phyloP scores from a whole-genome alignment of 1,140 invertebrate genomes.

The Drosophila kanapiae region DNA sequence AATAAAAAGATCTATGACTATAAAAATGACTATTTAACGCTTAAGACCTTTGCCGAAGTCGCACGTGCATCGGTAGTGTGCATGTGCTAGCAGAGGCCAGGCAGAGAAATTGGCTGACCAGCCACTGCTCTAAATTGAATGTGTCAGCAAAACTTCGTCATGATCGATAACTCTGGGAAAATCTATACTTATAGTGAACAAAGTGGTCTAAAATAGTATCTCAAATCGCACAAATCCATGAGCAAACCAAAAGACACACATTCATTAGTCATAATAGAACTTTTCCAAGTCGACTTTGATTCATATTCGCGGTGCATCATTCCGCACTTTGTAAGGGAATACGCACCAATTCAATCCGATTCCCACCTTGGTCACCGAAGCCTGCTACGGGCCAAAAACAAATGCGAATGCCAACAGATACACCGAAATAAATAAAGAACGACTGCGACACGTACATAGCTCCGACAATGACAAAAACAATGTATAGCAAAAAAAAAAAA shows the following conservation, averaged over 20 bases:
- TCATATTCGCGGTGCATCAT: constrained; percentile 31
- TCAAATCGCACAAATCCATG: not conserved
- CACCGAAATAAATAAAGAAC: constrained; percentile 48
- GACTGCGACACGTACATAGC: constrained; percentile 60
- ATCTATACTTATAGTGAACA: not conserved
- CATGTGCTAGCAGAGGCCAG: too few relatives aligned
- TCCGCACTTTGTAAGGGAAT: constrained; percentile 37
- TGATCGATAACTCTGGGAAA: not conserved
- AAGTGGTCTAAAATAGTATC: too few relatives aligned
- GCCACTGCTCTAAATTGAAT: too few relatives aligned
- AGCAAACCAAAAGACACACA: not conserved
- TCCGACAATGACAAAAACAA: constrained; percentile 29
- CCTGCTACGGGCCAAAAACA: constrained; percentile 26
- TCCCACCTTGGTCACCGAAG: constrained; percentile 53
- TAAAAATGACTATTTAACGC: too few relatives aligned
- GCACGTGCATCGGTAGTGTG: too few relatives aligned
- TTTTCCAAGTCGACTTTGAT: not conserved
- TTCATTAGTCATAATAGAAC: constrained; percentile 7
- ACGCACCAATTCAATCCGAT: constrained; percentile 18
- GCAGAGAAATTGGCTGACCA: too few relatives aligned
- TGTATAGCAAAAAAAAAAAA: constrained; percentile 17
- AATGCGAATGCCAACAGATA: constrained; percentile 30
- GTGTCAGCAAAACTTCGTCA: too few relatives aligned
- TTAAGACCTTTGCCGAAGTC: too few relatives aligned
- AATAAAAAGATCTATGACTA: too few relatives aligned